These are phyloP conservation scores for Hyalella azteca DNA, from an alignment of 2,888 invertebrate species.

Conservation along the genomic window DNA sequence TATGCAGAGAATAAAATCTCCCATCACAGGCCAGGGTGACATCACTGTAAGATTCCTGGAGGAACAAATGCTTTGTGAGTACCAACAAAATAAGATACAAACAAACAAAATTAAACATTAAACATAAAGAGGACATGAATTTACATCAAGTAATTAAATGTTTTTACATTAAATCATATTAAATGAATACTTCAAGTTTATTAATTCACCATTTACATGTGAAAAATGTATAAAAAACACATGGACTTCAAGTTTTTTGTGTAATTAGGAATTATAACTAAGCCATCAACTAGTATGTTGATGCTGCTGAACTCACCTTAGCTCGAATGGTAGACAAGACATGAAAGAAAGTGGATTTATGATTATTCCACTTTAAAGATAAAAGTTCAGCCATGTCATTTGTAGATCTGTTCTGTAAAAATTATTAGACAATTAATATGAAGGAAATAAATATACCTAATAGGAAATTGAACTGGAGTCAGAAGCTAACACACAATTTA, in stretches of 20 bases:
- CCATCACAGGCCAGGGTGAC: constrained; percentile 44
- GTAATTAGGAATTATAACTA: neutral
- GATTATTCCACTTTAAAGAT: constrained; percentile 43
- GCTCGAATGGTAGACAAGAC: constrained; percentile 37
- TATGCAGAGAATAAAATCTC: constrained; percentile 40
- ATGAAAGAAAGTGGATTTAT: constrained; percentile 42
- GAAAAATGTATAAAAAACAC: too few species aligned
- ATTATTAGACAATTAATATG: neutral
- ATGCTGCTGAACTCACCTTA: constrained; percentile 15
- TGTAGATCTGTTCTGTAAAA: neutral
- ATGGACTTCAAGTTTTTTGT: too few species aligned
- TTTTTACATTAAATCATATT: too few species aligned
- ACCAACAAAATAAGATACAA: neutral
- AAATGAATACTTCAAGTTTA: neutral
- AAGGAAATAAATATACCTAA: neutral
- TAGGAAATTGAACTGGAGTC: too few species aligned
- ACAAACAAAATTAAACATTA: neutral
- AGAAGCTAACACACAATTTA: too few species aligned
- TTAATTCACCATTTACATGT: neutral
- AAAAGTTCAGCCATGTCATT: constrained; percentile 29
- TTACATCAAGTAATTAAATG: neutral
- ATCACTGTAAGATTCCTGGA: constrained; percentile 43
- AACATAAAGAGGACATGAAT: neutral
- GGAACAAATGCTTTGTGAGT: neutral
- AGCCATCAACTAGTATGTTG: neutral